Percentiles rank a stretch among this genome's conserved stretches.
These are phyloP conservation scores for Drosophila aff. DNA, from an alignment of 1,140 invertebrate species.

Conservation along the genomic window DNA sequence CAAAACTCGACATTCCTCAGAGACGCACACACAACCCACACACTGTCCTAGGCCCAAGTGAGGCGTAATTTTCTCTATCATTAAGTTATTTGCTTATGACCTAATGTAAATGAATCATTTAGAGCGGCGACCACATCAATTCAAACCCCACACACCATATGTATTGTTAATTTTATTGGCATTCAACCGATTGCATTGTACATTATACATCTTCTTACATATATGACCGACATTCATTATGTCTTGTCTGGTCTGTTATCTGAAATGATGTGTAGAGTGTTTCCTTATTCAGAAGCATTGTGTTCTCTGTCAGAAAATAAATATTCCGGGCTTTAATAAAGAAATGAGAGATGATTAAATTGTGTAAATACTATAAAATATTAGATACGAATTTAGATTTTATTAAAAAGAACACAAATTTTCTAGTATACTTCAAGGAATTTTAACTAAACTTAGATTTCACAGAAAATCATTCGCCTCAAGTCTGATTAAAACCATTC, in stretches of 20 bases:
- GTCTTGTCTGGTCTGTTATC: neutral
- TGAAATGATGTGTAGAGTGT: constrained; percentile 1
- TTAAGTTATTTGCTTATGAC: constrained; percentile 30
- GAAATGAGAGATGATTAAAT: neutral
- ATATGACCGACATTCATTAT: constrained; percentile 15
- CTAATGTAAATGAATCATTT: constrained; percentile 37
- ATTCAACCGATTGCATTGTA: constrained; percentile 20
- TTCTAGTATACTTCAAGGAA: too few relatives aligned
- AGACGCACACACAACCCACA: constrained; percentile 7
- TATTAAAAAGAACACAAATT: too few relatives aligned
- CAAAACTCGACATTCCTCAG: neutral
- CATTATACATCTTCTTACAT: constrained; percentile 1
- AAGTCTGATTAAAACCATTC: neutral
- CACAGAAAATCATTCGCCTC: neutral
- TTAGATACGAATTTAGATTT: neutral
- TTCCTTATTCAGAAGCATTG: neutral
- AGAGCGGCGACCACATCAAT: constrained; percentile 11
- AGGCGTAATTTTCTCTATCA: constrained; percentile 24
- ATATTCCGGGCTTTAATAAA: too few relatives aligned
- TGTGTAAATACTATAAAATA: neutral
- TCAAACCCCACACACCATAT: constrained; percentile 12
- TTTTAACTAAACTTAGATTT: neutral
- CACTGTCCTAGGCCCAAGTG: constrained; percentile 3
- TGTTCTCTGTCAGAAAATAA: neutral
- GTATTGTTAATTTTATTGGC: constrained; percentile 32